These are phyloP conservation scores for Thinocorus orbignyianus DNA, from an alignment of 2,113 vertebrate genomes.

Conservation along the genomic window DNA sequence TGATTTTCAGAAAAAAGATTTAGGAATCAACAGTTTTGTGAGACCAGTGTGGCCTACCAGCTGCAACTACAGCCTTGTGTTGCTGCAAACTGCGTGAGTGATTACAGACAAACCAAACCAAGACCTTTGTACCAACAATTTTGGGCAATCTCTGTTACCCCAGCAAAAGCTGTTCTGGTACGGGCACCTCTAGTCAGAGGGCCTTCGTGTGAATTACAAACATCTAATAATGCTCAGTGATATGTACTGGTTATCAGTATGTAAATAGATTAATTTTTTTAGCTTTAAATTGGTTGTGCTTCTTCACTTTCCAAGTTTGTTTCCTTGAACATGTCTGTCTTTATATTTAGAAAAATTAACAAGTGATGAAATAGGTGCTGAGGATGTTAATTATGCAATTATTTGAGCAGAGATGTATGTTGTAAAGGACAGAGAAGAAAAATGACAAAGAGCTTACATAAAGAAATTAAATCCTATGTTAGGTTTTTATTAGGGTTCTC, in stretches of 20 bases:
- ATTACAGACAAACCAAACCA: neutral
- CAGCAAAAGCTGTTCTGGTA: neutral
- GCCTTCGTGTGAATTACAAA: neutral
- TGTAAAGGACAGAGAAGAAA: conserved; percentile 1
- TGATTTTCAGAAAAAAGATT: neutral
- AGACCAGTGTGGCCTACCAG: neutral
- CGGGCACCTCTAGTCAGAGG: neutral
- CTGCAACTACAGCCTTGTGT: neutral
- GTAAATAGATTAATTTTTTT: neutral
- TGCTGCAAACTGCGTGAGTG: neutral
- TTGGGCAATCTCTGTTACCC: neutral
- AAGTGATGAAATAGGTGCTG: conserved; percentile 55
- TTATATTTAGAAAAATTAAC: conserved; percentile 67
- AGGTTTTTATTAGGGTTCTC: neutral
- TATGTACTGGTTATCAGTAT: neutral
- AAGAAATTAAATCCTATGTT: conserved; percentile 5
- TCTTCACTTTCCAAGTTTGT: conserved; percentile 32
- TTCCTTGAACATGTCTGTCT: conserved; percentile 55
- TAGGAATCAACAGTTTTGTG: neutral
- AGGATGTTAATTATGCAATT: conserved; percentile 65
- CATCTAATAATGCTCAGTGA: neutral
- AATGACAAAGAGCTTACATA: neutral
- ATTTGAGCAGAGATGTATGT: neutral
- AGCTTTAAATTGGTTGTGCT: conserved; percentile 2
- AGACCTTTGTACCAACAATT: neutral